Evolutionary conservation across 2,797 vertebrate species (phyloP).

Genomic region (Coregonus ussuriensis): DNA sequence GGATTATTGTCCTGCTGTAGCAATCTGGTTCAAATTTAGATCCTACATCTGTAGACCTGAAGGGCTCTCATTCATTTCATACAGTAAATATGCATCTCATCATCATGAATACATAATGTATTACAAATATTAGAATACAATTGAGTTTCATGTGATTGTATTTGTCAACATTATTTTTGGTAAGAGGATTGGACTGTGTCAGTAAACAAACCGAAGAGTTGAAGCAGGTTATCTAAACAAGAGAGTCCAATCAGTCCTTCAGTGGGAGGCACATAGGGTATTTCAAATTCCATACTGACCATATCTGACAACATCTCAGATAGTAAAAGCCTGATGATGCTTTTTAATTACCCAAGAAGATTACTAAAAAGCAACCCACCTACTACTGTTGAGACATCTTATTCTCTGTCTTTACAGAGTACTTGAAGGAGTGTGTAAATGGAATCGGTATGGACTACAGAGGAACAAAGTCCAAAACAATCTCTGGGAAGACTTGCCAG

Average conservation of each 20-base stretch:
- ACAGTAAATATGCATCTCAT: too few species aligned
- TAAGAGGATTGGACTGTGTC: conserved; percentile 50
- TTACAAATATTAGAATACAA: not conserved
- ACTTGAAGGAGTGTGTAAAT: conserved; percentile 84
- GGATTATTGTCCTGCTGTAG: too few species aligned
- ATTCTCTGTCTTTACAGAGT: conserved; percentile 70
- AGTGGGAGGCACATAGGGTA: not conserved
- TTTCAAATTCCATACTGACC: not conserved
- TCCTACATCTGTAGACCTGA: too few species aligned
- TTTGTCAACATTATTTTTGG: conserved; percentile 3
- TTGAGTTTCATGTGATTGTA: not conserved
- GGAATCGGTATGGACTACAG: conserved; percentile 84
- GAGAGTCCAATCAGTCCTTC: not conserved
- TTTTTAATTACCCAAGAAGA: not conserved
- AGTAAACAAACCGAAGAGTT: conserved; percentile 45
- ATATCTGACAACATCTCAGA: not conserved
- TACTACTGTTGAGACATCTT: not conserved
- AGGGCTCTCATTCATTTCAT: too few species aligned
- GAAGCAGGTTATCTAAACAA: conserved; percentile 38
- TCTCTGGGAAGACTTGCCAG: conserved; percentile 80
- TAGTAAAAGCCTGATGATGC: too few species aligned
- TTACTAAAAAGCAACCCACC: not conserved
- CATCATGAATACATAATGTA: not conserved
- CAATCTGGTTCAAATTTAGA: too few species aligned
- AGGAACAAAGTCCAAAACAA: conserved; percentile 84